Evolutionary conservation across 1,140 invertebrate genomes (phyloP).

Genomic region (Drosophila biarmipes): DNA sequence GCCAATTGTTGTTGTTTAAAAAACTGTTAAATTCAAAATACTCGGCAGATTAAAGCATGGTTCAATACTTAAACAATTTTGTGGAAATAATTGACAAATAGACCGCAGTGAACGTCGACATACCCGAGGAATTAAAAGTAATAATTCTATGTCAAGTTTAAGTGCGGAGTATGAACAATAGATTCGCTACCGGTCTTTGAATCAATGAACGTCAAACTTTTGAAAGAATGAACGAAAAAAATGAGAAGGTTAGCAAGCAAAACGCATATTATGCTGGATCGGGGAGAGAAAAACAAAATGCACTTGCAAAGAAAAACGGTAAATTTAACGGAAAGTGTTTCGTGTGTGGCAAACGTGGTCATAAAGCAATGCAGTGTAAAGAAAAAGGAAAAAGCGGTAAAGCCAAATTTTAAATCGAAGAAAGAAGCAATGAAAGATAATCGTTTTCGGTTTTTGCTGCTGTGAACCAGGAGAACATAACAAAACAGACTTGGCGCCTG

Average conservation of each 20-base stretch:
- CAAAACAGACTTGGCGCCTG: not conserved
- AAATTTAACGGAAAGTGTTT: slow-evolving; percentile 3
- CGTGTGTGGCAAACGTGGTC: not conserved
- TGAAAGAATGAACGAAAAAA: not conserved
- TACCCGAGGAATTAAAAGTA: not conserved
- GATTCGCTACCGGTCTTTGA: too few species aligned
- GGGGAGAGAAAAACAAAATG: too few species aligned
- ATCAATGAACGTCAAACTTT: not conserved
- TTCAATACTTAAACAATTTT: not conserved
- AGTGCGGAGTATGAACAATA: too few species aligned
- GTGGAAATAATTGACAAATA: not conserved
- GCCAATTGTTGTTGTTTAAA: too few species aligned
- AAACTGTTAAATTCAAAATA: too few species aligned
- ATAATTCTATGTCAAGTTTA: too few species aligned
- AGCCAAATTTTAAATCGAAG: not conserved
- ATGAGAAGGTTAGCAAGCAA: not conserved
- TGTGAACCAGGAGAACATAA: not conserved
- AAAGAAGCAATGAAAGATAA: too few species aligned
- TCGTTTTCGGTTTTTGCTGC: not conserved
- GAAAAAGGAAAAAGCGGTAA: too few species aligned
- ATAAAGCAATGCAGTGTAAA: not conserved
- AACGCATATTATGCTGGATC: too few species aligned
- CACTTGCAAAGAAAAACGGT: not conserved
- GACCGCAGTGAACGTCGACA: not conserved
- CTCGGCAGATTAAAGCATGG: too few species aligned